Conservation (phyloP, 2,888 invertebrate species). For the Pammene aurita region DNA sequence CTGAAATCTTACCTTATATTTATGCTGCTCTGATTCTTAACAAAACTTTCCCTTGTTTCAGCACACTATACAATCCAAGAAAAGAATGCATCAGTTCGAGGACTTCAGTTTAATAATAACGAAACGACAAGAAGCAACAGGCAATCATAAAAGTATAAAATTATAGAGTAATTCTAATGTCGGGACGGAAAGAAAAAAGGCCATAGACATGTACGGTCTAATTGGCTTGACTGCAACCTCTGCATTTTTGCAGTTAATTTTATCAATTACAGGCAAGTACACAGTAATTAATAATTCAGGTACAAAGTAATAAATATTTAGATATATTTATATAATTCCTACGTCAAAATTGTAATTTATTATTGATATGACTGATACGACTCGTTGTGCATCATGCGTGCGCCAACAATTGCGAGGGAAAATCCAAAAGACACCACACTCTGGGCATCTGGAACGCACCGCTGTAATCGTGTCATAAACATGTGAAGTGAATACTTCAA, state of each 20-base stretch:
- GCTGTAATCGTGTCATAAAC: no score
- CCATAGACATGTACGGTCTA: slow-evolving; percentile 78
- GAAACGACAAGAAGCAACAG: slow-evolving; percentile 62
- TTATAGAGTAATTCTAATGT: slow-evolving; percentile 71
- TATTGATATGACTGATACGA: no score
- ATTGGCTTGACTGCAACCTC: slow-evolving; percentile 72
- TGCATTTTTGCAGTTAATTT: slow-evolving; percentile 73
- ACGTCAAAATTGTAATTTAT: no score
- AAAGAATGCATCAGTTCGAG: slow-evolving; percentile 8
- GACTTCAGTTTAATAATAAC: slow-evolving; percentile 55
- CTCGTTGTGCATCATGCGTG: no score
- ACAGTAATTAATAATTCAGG: no score
- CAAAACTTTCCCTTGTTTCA: slow-evolving; percentile 23
- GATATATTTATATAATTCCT: no score
- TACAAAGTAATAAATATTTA: no score
- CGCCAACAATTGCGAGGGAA: no score
- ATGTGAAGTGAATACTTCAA: no score
- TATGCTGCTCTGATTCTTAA: not conserved
- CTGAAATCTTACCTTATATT: no score
- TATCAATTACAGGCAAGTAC: slow-evolving; percentile 69
- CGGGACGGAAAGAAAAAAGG: slow-evolving; percentile 62
- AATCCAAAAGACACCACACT: no score
- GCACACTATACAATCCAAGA: slow-evolving; percentile 22
- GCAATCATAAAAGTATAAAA: slow-evolving; percentile 45
- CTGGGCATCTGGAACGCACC: no score